These are phyloP conservation scores for Leptodactylus fallax DNA, from an alignment of 2,797 vertebrate genomes.

Conservation along the genomic window DNA sequence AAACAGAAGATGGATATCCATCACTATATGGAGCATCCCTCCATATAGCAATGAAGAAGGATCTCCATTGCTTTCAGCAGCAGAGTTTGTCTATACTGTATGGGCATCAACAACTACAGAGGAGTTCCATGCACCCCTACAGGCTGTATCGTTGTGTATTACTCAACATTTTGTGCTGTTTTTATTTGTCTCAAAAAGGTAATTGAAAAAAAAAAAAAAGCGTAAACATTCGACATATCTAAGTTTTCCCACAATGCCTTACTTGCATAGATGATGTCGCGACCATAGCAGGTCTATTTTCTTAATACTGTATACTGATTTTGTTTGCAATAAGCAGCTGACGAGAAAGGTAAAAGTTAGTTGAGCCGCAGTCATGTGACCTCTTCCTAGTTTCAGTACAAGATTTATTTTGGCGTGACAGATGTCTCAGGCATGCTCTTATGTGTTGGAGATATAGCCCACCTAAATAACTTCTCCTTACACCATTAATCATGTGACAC, in stretches of 20 bases:
- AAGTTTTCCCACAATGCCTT: too few species aligned
- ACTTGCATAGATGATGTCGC: not conserved
- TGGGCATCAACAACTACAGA: too few species aligned
- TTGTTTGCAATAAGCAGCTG: not conserved
- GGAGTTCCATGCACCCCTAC: too few species aligned
- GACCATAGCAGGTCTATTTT: not conserved
- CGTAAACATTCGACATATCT: too few species aligned
- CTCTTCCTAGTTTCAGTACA: slow-evolving; percentile 2
- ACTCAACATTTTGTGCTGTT: too few species aligned
- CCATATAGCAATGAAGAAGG: too few species aligned
- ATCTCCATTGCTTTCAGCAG: too few species aligned
- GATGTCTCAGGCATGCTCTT: slow-evolving; percentile 27
- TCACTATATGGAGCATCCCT: too few species aligned
- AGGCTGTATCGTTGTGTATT: not conserved
- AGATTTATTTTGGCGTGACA: slow-evolving; percentile 42
- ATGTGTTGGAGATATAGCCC: slow-evolving; percentile 9
- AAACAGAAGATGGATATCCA: too few species aligned
- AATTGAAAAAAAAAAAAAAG: too few species aligned
- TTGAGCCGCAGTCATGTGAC: not conserved
- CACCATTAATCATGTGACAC: slow-evolving; percentile 33
- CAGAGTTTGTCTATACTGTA: too few species aligned
- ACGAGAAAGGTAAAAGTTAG: not conserved
- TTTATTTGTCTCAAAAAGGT: too few species aligned
- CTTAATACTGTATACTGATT: not conserved
- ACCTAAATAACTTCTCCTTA: slow-evolving; percentile 7